Evolutionary conservation across 2,797 vertebrate genomes (phyloP).

Genomic region (Tauraco hartlaubi): DNA sequence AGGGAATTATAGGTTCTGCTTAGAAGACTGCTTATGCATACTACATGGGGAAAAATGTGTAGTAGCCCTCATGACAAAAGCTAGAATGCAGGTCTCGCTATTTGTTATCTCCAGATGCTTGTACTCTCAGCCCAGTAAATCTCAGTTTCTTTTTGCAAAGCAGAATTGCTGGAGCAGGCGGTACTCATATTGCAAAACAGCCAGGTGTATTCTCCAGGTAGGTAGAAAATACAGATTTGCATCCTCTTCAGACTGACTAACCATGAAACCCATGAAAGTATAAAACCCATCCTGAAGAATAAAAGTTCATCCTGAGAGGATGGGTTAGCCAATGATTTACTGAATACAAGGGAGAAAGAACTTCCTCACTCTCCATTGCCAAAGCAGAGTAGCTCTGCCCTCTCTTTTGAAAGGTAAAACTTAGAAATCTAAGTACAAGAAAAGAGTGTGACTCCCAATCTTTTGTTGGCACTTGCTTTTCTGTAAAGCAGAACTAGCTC

Average conservation of each 20-base stretch:
- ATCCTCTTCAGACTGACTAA: background rate
- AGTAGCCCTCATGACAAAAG: background rate
- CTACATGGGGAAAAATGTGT: background rate
- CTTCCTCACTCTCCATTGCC: background rate
- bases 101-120: background rate
- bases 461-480: background rate
- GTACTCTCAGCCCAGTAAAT: background rate
- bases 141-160: background rate
- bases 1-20: background rate
- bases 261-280: background rate
- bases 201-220: background rate
- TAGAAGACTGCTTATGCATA: background rate
- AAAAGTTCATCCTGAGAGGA: background rate
- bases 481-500: background rate
- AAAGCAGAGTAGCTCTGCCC: background rate
- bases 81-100: background rate
- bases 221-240: background rate
- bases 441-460: background rate
- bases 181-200: background rate
- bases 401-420: background rate
- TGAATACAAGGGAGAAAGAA: background rate
- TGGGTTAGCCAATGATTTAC: background rate
- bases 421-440: background rate
- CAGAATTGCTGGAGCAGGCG: background rate
- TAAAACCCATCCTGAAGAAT: background rate